These are phyloP conservation scores for Leiothrix lutea DNA, from an alignment of 2,113 vertebrate species.

Conservation along the genomic window DNA sequence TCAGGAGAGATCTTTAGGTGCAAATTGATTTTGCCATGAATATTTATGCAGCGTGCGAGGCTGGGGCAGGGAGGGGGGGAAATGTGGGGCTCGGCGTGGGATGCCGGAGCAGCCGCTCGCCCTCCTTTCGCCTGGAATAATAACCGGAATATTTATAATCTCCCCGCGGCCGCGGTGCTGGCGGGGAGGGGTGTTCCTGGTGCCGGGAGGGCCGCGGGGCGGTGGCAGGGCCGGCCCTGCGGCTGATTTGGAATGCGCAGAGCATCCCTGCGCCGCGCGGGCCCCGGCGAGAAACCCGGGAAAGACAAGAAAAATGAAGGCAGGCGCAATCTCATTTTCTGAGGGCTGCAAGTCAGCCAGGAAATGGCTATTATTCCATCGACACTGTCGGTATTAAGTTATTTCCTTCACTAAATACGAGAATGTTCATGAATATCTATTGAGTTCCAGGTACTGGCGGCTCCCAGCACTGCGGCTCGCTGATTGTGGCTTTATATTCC, in stretches of 20 bases:
- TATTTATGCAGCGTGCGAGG: constrained; percentile 16
- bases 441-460: constrained; percentile 94
- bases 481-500: constrained; percentile 93
- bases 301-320: constrained; percentile 99
- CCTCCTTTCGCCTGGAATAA: constrained; percentile 26
- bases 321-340: constrained; percentile 96
- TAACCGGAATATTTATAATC: constrained; percentile 32
- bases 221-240: constrained; percentile 28
- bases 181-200: constrained; percentile 8
- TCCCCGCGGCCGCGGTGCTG: background rate
- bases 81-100: background rate
- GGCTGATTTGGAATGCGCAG: constrained; percentile 91
- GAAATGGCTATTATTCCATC: constrained; percentile 99
- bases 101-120: background rate
- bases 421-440: constrained; percentile 99
- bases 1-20: constrained; percentile 22
- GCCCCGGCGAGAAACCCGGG: constrained; percentile 80
- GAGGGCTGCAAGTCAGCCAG: constrained; percentile 98
- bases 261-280: constrained; percentile 75
- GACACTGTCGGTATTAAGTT: constrained; percentile 99
- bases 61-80: background rate
- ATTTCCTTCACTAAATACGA: constrained; percentile 99
- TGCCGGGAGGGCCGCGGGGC: background rate
- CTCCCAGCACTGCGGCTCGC: constrained; percentile 83
- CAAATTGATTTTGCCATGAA: constrained; percentile 64